phyloP scores from a whole-genome alignment of 2,888 invertebrate genomes.

The Tigriopus californicus region DNA sequence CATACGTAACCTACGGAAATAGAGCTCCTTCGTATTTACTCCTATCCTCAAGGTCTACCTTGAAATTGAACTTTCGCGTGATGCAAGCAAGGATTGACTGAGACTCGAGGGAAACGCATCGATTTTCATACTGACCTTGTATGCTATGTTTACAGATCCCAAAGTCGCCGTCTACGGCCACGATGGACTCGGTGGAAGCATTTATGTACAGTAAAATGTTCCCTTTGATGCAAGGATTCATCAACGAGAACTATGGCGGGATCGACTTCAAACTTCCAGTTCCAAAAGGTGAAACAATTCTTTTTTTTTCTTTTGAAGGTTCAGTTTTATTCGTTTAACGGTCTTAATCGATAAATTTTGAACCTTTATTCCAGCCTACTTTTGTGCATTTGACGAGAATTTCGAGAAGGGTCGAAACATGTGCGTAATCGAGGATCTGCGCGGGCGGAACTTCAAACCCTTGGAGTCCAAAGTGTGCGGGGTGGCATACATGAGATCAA shows the following conservation, averaged over 20 bases:
- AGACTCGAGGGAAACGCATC: too few species aligned
- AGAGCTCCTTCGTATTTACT: too few species aligned
- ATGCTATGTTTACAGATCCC: background rate
- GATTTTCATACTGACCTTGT: too few species aligned
- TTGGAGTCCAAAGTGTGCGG: constrained; percentile 1
- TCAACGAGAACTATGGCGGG: background rate
- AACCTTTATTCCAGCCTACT: background rate
- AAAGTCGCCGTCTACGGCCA: background rate
- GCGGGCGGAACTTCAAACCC: background rate
- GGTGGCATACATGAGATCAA: constrained; percentile 1
- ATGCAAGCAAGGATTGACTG: too few species aligned
- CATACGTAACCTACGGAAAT: too few species aligned
- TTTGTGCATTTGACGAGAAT: background rate
- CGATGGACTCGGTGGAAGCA: constrained; percentile 1
- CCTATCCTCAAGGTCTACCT: too few species aligned
- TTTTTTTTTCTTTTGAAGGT: background rate
- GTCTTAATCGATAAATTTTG: background rate
- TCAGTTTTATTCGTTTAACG: background rate
- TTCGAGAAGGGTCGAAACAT: background rate
- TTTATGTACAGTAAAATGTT: constrained; percentile 6
- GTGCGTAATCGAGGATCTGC: constrained; percentile 2
- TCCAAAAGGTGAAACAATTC: background rate
- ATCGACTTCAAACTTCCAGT: constrained; percentile 4
- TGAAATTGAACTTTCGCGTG: too few species aligned
- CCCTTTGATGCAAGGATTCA: background rate